Evolutionary conservation across 2,888 invertebrate genomes (phyloP).

Genomic region (Lasioglossum vierecki): DNA sequence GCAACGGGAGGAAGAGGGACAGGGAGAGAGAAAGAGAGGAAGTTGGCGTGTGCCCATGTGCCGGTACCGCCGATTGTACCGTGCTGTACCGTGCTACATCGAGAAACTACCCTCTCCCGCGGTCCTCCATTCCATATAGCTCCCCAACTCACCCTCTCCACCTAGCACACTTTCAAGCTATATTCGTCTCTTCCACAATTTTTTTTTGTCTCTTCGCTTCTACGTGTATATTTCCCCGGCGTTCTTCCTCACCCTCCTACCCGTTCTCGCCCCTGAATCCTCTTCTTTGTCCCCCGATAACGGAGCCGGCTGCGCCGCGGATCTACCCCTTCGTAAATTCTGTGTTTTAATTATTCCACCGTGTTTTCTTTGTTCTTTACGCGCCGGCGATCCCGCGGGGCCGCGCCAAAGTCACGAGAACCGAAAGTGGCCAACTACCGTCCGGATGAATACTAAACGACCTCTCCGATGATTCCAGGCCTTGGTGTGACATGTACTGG

Average conservation of each 20-base stretch:
- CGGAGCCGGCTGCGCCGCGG: slow-evolving; percentile 23
- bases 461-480: not conserved
- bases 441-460: not conserved
- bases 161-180: slow-evolving; percentile 69
- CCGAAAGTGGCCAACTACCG: slow-evolving; percentile 11
- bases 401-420: slow-evolving; percentile 1
- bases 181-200: slow-evolving; percentile 64
- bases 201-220: slow-evolving; percentile 45
- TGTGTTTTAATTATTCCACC: slow-evolving; percentile 78
- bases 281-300: slow-evolving; percentile 51
- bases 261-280: not conserved
- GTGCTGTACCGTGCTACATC: slow-evolving; percentile 70
- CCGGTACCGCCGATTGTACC: slow-evolving; percentile 74
- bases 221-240: slow-evolving; percentile 43
- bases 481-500: not conserved
- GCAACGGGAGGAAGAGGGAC: slow-evolving; percentile 8
- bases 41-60: slow-evolving; percentile 72
- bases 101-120: slow-evolving; percentile 67
- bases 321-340: slow-evolving; percentile 67
- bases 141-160: slow-evolving; percentile 57
- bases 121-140: slow-evolving; percentile 56
- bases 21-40: slow-evolving; percentile 43
- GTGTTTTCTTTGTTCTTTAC: slow-evolving; percentile 48
- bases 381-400: slow-evolving; percentile 7
- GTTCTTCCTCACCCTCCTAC: slow-evolving; percentile 27